Conservation (phyloP, 2,888 invertebrate genomes). For the Drosophila phalerata region DNA sequence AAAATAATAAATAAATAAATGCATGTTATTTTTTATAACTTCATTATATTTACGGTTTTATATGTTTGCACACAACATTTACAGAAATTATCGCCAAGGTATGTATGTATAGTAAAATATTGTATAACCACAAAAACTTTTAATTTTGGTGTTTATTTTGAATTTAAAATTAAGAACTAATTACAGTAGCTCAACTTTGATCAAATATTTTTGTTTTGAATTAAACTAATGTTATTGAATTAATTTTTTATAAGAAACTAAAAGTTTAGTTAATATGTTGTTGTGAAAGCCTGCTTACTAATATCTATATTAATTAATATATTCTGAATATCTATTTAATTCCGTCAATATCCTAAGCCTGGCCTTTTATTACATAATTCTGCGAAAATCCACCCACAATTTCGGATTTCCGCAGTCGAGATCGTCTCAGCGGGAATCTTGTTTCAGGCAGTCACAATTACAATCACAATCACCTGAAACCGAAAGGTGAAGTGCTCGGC, state of each 20-base stretch:
- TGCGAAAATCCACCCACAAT: conserved; percentile 82
- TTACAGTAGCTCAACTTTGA: too few species aligned
- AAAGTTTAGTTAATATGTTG: neutral
- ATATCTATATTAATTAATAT: too few species aligned
- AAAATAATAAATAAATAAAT: neutral
- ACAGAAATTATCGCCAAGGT: too few species aligned
- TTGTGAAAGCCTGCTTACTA: too few species aligned
- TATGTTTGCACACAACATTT: too few species aligned
- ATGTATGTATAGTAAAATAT: too few species aligned
- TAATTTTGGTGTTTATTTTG: too few species aligned
- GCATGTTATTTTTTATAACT: neutral
- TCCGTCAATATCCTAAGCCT: conserved; percentile 1
- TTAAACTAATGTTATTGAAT: neutral
- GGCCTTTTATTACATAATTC: conserved; percentile 3
- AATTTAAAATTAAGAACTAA: too few species aligned
- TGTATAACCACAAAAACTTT: too few species aligned
- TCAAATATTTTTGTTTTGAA: too few species aligned
- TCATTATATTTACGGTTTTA: too few species aligned
- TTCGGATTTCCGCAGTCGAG: conserved; percentile 77
- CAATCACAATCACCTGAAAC: conserved; percentile 74
- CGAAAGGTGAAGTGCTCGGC: conserved; percentile 81
- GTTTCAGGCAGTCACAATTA: conserved; percentile 76
- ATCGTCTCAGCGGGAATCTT: conserved; percentile 76
- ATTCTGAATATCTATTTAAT: neutral
- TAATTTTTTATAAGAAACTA: neutral